Evolutionary conservation across 2,113 vertebrate genomes (phyloP).

Genomic region (Rhinolophus ferrumequinum): DNA sequence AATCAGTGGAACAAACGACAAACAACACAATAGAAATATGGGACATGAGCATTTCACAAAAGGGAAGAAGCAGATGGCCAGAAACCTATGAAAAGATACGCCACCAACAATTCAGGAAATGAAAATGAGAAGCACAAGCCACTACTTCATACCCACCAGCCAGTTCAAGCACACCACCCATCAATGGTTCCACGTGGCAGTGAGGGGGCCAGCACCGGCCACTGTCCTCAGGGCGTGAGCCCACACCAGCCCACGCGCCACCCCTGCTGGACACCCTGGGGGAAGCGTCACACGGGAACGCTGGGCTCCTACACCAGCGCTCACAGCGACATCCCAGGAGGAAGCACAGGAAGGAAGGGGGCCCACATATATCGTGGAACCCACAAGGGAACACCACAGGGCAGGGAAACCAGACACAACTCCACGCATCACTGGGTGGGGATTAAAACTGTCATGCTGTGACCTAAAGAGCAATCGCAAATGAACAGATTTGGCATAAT

Average conservation of each 20-base stretch:
- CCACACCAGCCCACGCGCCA: not conserved
- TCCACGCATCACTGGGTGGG: accelerated
- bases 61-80: not conserved
- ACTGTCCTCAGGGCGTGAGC: not conserved
- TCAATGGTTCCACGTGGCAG: not conserved
- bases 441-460: too few relatives aligned
- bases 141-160: not conserved
- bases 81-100: not conserved
- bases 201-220: not conserved
- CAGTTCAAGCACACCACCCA: accelerated
- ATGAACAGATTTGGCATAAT: too few relatives aligned
- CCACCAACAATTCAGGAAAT: not conserved
- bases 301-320: not conserved
- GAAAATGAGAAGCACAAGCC: not conserved
- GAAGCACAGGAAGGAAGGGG: too few relatives aligned
- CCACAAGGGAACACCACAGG: accelerated
- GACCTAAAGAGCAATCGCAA: not conserved
- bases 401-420: accelerated
- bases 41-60: not conserved
- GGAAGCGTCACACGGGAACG: too few relatives aligned
- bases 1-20: not conserved
- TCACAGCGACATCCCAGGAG: not conserved
- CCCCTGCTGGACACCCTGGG: not conserved
- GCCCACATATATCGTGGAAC: too few relatives aligned
- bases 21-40: not conserved